These are phyloP conservation scores for Gnathonemus longibarbis DNA, from an alignment of 2,113 vertebrate genomes.

Conservation along the genomic window DNA sequence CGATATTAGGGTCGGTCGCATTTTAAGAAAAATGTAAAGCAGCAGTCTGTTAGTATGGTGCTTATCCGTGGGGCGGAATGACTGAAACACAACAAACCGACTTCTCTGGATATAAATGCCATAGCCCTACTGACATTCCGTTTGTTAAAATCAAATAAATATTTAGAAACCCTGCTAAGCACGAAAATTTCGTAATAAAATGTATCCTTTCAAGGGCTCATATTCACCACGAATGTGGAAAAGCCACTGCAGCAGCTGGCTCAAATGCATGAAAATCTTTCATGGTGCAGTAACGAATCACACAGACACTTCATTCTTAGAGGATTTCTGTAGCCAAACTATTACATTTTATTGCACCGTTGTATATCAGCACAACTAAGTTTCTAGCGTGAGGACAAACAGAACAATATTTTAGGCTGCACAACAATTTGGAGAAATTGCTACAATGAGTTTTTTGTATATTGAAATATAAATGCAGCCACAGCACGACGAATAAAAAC, in stretches of 20 bases:
- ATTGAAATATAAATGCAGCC: neutral
- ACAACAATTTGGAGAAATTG: neutral
- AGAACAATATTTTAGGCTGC: neutral
- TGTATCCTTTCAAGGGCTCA: neutral
- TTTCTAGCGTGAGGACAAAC: neutral
- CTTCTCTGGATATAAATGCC: neutral
- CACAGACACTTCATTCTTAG: neutral
- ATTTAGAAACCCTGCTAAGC: neutral
- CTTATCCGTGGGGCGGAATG: neutral
- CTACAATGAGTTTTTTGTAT: neutral
- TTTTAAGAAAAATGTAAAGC: neutral
- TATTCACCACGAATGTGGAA: neutral
- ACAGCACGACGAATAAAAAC: neutral
- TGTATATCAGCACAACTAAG: neutral
- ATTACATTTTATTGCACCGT: neutral
- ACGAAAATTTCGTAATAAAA: neutral
- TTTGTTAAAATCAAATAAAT: neutral
- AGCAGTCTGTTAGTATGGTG: neutral
- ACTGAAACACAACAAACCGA: neutral
- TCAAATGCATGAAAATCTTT: neutral
- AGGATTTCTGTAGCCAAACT: neutral
- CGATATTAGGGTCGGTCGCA: neutral
- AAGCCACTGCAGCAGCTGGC: neutral
- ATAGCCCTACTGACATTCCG: neutral
- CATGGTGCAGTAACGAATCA: constrained; percentile 2